These are phyloP conservation scores for Penelope pileata DNA, from an alignment of 2,113 vertebrate species.

Conservation along the genomic window DNA sequence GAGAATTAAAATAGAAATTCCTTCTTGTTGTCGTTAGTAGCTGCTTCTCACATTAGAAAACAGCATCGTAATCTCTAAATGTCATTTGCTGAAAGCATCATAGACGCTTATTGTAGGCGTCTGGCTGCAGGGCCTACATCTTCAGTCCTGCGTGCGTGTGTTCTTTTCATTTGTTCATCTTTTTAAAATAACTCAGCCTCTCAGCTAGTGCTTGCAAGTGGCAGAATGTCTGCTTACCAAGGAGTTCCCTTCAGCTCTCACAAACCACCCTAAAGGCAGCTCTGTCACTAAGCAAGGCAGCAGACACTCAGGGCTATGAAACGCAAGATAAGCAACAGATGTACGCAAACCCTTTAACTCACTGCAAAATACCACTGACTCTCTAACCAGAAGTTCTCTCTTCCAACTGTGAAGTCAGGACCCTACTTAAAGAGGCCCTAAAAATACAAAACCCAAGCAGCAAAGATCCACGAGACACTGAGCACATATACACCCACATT, in stretches of 20 bases:
- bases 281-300: neutral
- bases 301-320: neutral
- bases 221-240: neutral
- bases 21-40: neutral
- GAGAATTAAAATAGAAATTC: neutral
- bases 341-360: neutral
- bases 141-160: neutral
- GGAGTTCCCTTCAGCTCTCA: neutral
- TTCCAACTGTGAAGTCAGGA: neutral
- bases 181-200: neutral
- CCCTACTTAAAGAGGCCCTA: neutral
- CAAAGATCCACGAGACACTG: rapidly evolving
- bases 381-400: neutral
- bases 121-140: neutral
- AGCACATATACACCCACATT: rapidly evolving
- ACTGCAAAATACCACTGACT: neutral
- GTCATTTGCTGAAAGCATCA: neutral
- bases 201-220: neutral
- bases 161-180: too few relatives aligned
- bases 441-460: neutral
- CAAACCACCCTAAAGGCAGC: neutral
- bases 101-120: rapidly evolving
- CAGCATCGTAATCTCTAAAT: neutral
- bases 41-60: neutral
- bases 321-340: neutral